phyloP scores from a whole-genome alignment of 2,797 vertebrate genomes.

The Harpagifer antarcticus region DNA sequence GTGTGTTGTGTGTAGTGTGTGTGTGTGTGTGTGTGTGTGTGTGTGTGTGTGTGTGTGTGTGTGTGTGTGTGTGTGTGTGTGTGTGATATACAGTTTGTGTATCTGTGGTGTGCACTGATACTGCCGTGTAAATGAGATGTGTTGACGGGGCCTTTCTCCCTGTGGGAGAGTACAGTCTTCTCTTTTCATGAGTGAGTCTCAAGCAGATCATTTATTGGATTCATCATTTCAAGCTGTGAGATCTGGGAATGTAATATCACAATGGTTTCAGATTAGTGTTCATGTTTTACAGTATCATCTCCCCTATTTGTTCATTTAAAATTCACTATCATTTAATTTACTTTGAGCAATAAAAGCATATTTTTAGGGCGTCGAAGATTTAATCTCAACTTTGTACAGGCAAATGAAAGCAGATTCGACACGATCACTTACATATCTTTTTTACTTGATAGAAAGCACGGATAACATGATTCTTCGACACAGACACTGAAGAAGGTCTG shows the following conservation, averaged over 20 bases:
- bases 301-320: slow-evolving; percentile 5
- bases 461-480: not conserved
- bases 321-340: not conserved
- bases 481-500: not conserved
- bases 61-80: slow-evolving; percentile 7
- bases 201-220: slow-evolving; percentile 20
- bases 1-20: not conserved
- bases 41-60: too few species aligned
- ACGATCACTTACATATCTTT: not conserved
- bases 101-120: slow-evolving; percentile 22
- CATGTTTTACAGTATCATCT: slow-evolving; percentile 5
- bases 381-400: not conserved
- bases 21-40: too few species aligned
- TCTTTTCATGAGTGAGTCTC: slow-evolving; percentile 32
- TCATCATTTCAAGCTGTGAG: slow-evolving; percentile 32
- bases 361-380: not conserved
- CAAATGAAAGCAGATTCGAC: not conserved
- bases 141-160: slow-evolving; percentile 54
- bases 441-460: not conserved
- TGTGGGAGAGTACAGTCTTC: slow-evolving; percentile 15
- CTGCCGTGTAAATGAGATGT: slow-evolving; percentile 44
- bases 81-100: slow-evolving; percentile 41
- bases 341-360: not conserved
- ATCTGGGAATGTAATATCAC: not conserved
- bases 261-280: not conserved